Evolutionary conservation across 2,797 vertebrate species (phyloP).

Genomic region (Avahi laniger): DNA sequence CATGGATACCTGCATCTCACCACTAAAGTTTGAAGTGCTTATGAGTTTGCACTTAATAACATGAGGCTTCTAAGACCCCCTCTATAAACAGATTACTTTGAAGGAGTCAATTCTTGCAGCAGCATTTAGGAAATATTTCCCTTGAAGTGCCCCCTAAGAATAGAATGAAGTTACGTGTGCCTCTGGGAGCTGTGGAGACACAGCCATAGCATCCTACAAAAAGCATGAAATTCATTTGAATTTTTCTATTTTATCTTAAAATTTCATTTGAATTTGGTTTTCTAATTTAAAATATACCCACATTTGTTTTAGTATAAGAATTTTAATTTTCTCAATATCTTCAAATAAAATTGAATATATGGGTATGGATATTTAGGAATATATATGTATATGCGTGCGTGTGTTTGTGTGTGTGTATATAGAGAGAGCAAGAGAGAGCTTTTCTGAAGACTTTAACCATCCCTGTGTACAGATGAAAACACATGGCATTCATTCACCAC

Average conservation of each 20-base stretch:
- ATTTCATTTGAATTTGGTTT: background rate
- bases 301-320: background rate
- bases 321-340: background rate
- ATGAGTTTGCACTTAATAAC: background rate
- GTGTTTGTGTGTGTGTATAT: background rate
- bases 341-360: background rate
- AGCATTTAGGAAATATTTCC: background rate
- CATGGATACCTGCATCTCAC: background rate
- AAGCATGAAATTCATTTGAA: background rate
- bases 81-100: background rate
- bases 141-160: background rate
- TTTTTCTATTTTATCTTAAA: background rate
- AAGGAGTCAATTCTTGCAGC: background rate
- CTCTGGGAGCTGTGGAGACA: background rate
- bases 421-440: too few species aligned
- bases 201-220: background rate
- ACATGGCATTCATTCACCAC: background rate
- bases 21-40: background rate
- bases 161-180: background rate
- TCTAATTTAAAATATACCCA: background rate
- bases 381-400: background rate
- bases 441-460: background rate
- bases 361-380: background rate
- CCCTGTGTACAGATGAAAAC: background rate
- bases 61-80: background rate